Evolutionary conservation across 2,888 invertebrate genomes (phyloP), one percentile per base, ranked within the genome.

Genomic region (Drosophila fulvimacula): DNA sequence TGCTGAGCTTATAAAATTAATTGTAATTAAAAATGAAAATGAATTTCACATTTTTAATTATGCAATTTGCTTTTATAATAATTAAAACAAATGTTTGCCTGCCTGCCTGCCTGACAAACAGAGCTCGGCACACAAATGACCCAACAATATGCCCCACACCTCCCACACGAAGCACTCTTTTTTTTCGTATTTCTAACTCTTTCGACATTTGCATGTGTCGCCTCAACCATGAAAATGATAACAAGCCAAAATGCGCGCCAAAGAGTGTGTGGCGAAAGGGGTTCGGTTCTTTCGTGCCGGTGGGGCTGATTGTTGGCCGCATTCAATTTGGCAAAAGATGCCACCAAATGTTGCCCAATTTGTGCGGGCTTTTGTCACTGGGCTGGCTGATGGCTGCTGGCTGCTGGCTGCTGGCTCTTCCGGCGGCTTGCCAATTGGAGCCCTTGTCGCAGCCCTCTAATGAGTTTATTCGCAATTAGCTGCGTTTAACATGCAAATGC

Each of bases 21-120:
- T 84, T 81, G 79, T 87, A 77, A 89, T 85, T 84, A 83, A 89
- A 87, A 81, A 89, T 89, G 73, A 74, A 89, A 89, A 85, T 76
- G 84, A 81, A 73, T 89, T 86, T 70, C 65, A 89, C 75, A 87
- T 76, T 79, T 81, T 87, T 83, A 85, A 89, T 89, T 87, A 81
- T 79, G 79, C 84, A 73, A 89, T 85, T 84, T 73, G 76, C 79
- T 66, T 76, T 81, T 70, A 83, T 79, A 81, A 87, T 89, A 85
- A 89, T 85, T 87, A 87, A 85, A 85, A 79, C 73, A 87, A 89
- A 85, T 81, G 84, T 68, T 72, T 57, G 75, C 57, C 71, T 58
- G 67, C 46, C 67, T 72, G 76, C 58, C 61, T 66, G 61, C 69
- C 63, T 64, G 64, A 64, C 73, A 70, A 67, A 67, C 82, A 79